Base-by-base conservation (phyloP, 2,888 invertebrate species). In the Oscheius sp. region DNA sequence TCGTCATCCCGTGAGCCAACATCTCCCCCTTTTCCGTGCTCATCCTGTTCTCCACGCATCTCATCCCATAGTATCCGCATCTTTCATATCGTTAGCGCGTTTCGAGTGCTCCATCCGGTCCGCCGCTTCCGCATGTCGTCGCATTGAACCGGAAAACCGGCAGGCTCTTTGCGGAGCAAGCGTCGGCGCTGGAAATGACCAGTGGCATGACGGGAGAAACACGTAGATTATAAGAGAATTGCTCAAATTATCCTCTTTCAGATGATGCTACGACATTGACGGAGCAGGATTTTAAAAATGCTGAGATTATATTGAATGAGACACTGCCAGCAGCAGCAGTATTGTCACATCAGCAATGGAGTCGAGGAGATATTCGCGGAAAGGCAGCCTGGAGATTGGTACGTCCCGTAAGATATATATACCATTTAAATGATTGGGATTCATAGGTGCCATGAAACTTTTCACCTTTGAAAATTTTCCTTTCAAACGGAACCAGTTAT, bases 311-410 rank as follows among this genome's bases (percentile, higher is more conserved):
- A 14, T 59, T 66, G 41, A 70, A 77, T 30, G 75, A 74, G 20
- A 67, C 75, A 33, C 65, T 68, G 24, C 41, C 73, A 26, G 73
- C 73, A 9, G 67, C 73, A 6, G 50, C 67, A 4, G 74, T 75
- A 50, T 72, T 83, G 12, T 78, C 81, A 41, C 79, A 74, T 41
- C 83, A 83, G 51, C 70, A 71, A 32, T 82, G 67, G 68, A 72
- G 73, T 41, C 73, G 75, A 33, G 83, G 84, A n/a, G 84, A 83
- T 56, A 82, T 84, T 33, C 74, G 80, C 1, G 84, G 84, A 61
- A 82, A 81, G 54, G 84, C 84, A 5, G 75, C 80, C 8, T 83
- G 81, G 82, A 74, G 73, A 69, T 67, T 75, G 62, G 79, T 79
- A 41, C 22, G 73, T 47, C 26, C 47, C 33, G n/a, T 5, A 2